Evolutionary conservation across 1,140 invertebrate species (phyloP).

Genomic region (Hestina assimilis): DNA sequence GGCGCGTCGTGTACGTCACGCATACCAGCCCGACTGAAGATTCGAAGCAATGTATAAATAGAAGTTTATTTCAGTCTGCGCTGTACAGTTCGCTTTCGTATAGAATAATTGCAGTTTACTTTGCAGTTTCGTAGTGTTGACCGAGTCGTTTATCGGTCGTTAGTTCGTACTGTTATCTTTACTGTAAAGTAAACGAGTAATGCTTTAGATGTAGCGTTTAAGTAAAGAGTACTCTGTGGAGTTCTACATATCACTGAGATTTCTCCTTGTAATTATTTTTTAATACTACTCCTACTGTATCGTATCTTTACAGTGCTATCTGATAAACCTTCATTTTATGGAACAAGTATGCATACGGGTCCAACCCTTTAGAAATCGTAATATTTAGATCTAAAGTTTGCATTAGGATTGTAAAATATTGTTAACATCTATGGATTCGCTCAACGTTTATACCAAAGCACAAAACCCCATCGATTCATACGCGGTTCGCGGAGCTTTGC

Average conservation of each 20-base stretch:
- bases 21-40: not conserved
- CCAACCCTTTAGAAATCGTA: conserved; percentile 75
- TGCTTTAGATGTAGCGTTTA: conserved; percentile 72
- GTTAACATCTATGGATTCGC: conserved; percentile 68
- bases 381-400: conserved; percentile 69
- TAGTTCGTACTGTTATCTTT: conserved; percentile 63
- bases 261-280: conserved; percentile 73
- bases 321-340: conserved; percentile 59
- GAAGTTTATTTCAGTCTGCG: conserved; percentile 27
- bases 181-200: conserved; percentile 60
- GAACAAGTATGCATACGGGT: conserved; percentile 74
- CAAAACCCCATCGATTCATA: conserved; percentile 76
- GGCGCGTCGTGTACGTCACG: no score
- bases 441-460: conserved; percentile 78
- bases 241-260: conserved; percentile 78
- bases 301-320: conserved; percentile 63
- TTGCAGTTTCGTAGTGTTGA: conserved; percentile 40
- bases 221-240: conserved; percentile 69
- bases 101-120: conserved; percentile 32
- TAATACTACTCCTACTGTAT: conserved; percentile 52
- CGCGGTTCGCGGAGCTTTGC: conserved; percentile 58
- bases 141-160: conserved; percentile 49
- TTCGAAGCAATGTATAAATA: conserved; percentile 8
- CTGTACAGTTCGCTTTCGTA: conserved; percentile 19
- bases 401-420: conserved; percentile 73